These are phyloP conservation scores for Alectura lathami DNA, from an alignment of 2,113 vertebrate genomes.

Conservation along the genomic window DNA sequence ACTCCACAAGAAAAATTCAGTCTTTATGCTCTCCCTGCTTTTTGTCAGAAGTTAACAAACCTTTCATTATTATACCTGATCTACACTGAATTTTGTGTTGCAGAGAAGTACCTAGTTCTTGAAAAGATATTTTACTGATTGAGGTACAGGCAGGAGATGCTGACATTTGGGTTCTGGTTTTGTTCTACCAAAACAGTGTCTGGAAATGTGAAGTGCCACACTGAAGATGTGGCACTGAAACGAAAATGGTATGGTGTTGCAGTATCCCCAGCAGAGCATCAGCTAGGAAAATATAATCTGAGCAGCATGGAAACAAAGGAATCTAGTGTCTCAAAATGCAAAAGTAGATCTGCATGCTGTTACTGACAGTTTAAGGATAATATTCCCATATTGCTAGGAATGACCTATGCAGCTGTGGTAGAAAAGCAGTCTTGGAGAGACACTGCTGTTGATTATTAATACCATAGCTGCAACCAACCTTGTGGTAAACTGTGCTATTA, in stretches of 20 bases:
- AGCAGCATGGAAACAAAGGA: slow-evolving; percentile 34
- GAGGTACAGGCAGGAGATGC: neutral
- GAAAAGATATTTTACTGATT: neutral
- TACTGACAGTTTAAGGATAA: neutral
- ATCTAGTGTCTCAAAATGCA: neutral
- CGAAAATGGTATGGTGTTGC: neutral
- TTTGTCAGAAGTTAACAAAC: neutral
- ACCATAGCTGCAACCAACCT: neutral
- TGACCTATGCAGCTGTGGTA: neutral
- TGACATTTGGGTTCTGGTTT: neutral
- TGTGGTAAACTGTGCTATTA: neutral
- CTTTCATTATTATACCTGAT: neutral
- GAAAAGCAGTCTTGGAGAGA: neutral
- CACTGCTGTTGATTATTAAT: neutral
- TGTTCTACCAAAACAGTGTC: slow-evolving; percentile 6
- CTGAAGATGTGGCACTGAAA: neutral
- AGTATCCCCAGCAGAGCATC: neutral
- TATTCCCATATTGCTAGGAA: neutral
- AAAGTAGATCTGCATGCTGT: neutral
- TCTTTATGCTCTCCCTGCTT: neutral
- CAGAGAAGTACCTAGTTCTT: neutral
- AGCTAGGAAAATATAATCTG: neutral
- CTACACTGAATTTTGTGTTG: neutral
- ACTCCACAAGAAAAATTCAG: neutral
- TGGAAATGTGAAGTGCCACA: neutral